Conservation (phyloP, 23 tunicate species). For the Ciona savignyi region DNA sequence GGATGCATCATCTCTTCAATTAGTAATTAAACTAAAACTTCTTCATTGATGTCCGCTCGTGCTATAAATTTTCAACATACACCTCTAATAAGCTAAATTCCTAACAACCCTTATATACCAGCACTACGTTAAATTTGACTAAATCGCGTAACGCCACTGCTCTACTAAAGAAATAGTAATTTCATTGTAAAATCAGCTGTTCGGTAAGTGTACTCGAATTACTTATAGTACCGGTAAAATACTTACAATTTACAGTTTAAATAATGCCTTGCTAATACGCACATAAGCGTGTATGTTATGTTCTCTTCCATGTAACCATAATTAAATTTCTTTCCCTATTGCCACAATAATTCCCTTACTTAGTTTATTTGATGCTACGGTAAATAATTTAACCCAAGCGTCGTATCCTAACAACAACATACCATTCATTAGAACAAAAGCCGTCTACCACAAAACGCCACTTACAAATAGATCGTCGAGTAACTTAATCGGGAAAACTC, state of each 20-base stretch:
- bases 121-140: no score
- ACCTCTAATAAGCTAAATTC: no score
- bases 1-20: no score
- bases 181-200: not conserved
- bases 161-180: not conserved
- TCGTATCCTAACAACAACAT: not conserved
- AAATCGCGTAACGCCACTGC: no score
- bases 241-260: not conserved
- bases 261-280: not conserved
- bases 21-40: no score
- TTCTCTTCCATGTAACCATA: no score
- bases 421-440: not conserved
- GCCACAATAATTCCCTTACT: no score
- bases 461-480: not conserved
- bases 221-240: not conserved
- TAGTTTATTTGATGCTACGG: not conserved
- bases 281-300: not conserved
- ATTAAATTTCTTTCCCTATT: no score
- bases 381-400: not conserved
- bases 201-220: not conserved
- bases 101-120: no score
- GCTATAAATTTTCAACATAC: no score
- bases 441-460: not conserved
- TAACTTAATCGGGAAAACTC: not conserved
- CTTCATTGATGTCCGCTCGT: no score